Evolutionary conservation across 1,140 invertebrate genomes (phyloP).

Genomic region (Atta colombica): DNA sequence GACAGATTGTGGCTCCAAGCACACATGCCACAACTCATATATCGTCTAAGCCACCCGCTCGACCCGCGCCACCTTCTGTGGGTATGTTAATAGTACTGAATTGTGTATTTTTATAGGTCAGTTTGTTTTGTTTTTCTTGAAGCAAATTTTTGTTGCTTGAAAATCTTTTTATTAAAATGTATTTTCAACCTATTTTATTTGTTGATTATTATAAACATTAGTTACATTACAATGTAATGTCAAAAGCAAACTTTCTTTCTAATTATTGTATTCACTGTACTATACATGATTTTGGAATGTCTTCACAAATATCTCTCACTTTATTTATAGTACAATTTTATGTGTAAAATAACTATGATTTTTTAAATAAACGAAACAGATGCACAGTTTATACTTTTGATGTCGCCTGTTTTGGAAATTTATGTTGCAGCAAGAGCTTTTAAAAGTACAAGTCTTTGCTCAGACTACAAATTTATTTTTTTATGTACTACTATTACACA

Average conservation of each 20-base stretch:
- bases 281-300: slow-evolving; percentile 23
- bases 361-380: neutral
- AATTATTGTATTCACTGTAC: neutral
- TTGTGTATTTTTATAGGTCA: slow-evolving; percentile 48
- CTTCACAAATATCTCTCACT: neutral
- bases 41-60: slow-evolving; percentile 85
- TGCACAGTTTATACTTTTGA: neutral
- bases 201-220: neutral
- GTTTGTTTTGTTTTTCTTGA: slow-evolving; percentile 42
- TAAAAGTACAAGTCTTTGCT: neutral
- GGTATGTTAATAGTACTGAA: slow-evolving; percentile 82
- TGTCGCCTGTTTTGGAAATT: neutral
- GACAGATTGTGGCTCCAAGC: slow-evolving; percentile 83
- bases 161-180: slow-evolving; percentile 24
- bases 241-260: neutral
- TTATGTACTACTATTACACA: neutral
- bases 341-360: neutral
- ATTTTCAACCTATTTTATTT: slow-evolving; percentile 7
- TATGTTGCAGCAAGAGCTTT: slow-evolving; percentile 19
- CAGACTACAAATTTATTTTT: slow-evolving; percentile 5
- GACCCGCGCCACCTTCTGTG: slow-evolving; percentile 85
- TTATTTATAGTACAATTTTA: slow-evolving; percentile 14
- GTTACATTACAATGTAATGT: neutral
- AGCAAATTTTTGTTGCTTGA: slow-evolving; percentile 39
- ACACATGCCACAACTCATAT: slow-evolving; percentile 83